Conservation (phyloP, 53 echinoderm and acorn worm genomes). For the Echinometra lucunter region DNA sequence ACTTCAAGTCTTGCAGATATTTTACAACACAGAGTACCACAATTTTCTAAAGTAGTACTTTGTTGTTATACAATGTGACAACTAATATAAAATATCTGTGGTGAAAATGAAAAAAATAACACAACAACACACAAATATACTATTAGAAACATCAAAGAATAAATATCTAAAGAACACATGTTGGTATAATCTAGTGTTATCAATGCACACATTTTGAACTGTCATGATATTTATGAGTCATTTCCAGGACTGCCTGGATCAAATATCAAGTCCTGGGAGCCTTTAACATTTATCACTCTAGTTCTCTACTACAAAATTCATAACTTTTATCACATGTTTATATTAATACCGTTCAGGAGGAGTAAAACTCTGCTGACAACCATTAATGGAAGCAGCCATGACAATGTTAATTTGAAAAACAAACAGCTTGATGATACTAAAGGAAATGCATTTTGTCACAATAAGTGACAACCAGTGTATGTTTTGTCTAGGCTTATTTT, state of each 20-base stretch:
- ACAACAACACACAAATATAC: not conserved
- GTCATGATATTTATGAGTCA: conserved; percentile 46
- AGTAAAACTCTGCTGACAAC: not conserved
- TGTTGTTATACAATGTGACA: not conserved
- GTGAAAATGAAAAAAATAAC: not conserved
- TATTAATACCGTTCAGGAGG: not conserved
- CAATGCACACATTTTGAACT: not conserved
- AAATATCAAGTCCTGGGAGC: not conserved
- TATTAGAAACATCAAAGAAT: not conserved
- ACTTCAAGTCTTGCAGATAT: not conserved
- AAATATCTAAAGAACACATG: not conserved
- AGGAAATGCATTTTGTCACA: not conserved
- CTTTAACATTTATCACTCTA: not conserved
- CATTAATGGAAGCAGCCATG: not conserved
- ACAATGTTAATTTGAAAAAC: conserved; percentile 15
- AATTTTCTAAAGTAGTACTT: not conserved
- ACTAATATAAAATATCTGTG: not conserved
- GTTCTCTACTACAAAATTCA: not conserved
- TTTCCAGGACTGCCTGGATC: not conserved
- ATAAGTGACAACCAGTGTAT: not conserved
- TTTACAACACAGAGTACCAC: not conserved
- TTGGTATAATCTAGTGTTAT: not conserved
- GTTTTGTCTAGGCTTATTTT: not conserved
- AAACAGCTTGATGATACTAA: not conserved
- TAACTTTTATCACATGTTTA: not conserved